A percentile compares a stretch with the other conserved stretches of the same genome.
Evolutionary conservation across 2,888 invertebrate genomes (phyloP).

Genomic region (Ornithoptera alexandrae): DNA sequence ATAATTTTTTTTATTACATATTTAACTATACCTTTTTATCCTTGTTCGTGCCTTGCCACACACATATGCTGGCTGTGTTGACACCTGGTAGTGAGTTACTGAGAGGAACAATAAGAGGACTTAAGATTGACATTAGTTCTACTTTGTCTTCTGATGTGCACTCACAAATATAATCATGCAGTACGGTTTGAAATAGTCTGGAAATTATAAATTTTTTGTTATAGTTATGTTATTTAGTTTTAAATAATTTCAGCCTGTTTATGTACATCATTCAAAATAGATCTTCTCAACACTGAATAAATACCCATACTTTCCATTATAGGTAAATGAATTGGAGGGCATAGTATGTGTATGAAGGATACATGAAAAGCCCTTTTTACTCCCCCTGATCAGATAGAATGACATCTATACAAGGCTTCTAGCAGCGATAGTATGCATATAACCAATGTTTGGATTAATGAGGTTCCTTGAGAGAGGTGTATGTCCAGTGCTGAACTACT

Average conservation of each 20-base stretch:
- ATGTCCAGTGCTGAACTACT: too few species aligned
- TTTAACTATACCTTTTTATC: constrained; percentile 82
- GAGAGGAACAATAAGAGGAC: constrained; percentile 82
- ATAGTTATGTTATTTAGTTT: neutral
- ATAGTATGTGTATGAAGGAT: too few species aligned
- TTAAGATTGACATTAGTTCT: constrained; percentile 87
- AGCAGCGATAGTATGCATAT: too few species aligned
- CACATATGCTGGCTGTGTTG: constrained; percentile 88
- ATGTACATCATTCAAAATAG: too few species aligned
- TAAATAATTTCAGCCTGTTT: neutral
- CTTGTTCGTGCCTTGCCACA: constrained; percentile 92
- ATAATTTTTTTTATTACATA: neutral
- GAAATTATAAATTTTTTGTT: constrained; percentile 21
- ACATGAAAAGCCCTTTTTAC: too few species aligned
- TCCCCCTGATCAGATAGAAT: too few species aligned
- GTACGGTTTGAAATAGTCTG: constrained; percentile 88
- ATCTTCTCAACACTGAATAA: too few species aligned
- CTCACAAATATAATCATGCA: constrained; percentile 89
- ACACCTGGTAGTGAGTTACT: constrained; percentile 90
- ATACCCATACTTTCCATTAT: too few species aligned
- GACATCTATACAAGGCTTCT: too few species aligned
- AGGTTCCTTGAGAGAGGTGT: too few species aligned
- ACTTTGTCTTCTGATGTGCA: constrained; percentile 84
- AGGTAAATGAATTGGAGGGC: too few species aligned
- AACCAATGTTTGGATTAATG: too few species aligned